Evolutionary conservation across 2,888 invertebrate genomes (phyloP).

Genomic region (Norana najaformis): DNA sequence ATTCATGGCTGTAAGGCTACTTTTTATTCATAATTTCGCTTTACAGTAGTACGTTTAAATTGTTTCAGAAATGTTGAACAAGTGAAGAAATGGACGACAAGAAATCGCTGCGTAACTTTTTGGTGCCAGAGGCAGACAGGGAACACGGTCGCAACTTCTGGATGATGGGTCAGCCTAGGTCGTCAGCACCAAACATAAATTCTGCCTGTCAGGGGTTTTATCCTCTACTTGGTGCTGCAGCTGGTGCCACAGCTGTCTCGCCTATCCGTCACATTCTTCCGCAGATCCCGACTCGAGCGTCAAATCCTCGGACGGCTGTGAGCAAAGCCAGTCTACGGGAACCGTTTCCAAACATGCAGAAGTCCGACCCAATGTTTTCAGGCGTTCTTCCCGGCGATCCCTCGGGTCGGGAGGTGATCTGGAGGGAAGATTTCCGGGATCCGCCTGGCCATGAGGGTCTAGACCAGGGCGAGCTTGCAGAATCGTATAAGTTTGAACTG

Average conservation of each 20-base stretch:
- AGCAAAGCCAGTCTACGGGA: constrained; percentile 23
- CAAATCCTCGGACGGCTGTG: constrained; percentile 5
- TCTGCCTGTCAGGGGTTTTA: background rate
- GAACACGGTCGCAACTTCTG: constrained; percentile 16
- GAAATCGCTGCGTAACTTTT: background rate
- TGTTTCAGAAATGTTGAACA: constrained; percentile 10
- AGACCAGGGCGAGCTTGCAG: background rate
- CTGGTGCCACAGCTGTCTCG: background rate
- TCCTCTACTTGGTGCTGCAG: background rate
- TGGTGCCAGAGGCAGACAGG: background rate
- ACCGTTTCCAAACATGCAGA: background rate
- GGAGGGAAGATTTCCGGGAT: constrained; percentile 18
- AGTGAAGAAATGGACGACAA: constrained; percentile 16
- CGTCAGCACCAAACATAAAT: background rate
- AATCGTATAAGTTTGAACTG: constrained; percentile 2
- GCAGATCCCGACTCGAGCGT: constrained; percentile 32
- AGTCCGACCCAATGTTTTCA: background rate
- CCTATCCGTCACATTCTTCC: constrained; percentile 32
- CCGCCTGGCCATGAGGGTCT: background rate
- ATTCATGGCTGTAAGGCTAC: background rate
- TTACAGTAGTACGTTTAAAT: background rate
- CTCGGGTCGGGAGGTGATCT: background rate
- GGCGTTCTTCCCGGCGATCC: background rate
- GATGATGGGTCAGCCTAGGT: background rate
- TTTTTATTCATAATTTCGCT: background rate